phyloP scores from a whole-genome alignment of 1,140 invertebrate species.

The Hydropsyche tenuis region DNA sequence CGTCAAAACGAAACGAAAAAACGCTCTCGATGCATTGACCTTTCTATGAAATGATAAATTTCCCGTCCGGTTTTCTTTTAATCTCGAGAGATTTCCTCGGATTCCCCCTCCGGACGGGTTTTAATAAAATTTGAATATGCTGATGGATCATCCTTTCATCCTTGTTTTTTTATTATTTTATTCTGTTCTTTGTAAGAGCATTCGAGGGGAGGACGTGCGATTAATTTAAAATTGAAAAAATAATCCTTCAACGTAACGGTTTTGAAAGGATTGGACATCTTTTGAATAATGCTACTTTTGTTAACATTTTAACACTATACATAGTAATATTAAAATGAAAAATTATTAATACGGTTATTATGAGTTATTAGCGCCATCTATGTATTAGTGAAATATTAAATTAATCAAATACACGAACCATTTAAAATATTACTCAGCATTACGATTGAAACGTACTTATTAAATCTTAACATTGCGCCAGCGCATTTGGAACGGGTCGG shows the following conservation, averaged over 20 bases:
- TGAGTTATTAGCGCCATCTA: no score
- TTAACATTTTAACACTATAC: no score
- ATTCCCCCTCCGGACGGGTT: not conserved
- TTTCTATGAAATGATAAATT: not conserved
- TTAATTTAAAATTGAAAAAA: conserved; percentile 17
- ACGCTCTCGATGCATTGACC: not conserved
- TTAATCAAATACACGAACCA: no score
- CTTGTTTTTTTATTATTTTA: not conserved
- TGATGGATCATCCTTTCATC: conserved; percentile 13
- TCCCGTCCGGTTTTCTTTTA: not conserved
- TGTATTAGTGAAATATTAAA: no score
- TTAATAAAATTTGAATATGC: conserved; percentile 4
- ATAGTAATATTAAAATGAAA: no score
- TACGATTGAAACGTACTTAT: no score
- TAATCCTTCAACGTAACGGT: conserved; percentile 9
- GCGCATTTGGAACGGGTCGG: not conserved
- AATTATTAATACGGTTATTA: no score
- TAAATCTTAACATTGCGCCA: not conserved
- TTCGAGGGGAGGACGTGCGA: not conserved
- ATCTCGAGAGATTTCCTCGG: not conserved
- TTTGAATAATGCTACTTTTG: no score
- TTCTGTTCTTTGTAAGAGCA: not conserved
- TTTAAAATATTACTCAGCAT: no score
- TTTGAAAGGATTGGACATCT: no score
- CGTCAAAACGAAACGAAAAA: not conserved